Evolutionary conservation across 2,888 invertebrate genomes (phyloP).

Genomic region (Gerris lacustris): DNA sequence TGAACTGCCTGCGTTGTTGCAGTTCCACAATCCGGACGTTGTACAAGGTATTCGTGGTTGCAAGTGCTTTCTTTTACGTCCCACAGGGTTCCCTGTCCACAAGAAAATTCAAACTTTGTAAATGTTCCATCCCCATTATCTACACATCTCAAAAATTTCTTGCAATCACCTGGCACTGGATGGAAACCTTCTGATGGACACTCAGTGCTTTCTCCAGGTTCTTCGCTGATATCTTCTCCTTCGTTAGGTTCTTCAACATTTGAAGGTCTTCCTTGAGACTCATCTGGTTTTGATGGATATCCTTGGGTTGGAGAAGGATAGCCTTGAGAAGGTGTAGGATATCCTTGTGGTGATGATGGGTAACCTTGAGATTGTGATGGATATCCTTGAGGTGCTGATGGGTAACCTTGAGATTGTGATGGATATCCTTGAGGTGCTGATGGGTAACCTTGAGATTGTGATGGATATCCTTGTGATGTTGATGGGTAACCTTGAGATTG

Average conservation of each 20-base stretch:
- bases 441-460: constrained; percentile 16
- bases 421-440: constrained; percentile 12
- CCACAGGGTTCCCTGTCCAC: constrained; percentile 67
- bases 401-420: constrained; percentile 15
- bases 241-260: constrained; percentile 14
- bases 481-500: constrained; percentile 16
- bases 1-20: constrained; percentile 27
- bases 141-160: constrained; percentile 32
- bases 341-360: constrained; percentile 18
- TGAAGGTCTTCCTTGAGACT: constrained; percentile 13
- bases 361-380: constrained; percentile 8
- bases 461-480: constrained; percentile 12
- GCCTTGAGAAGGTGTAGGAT: constrained; percentile 11
- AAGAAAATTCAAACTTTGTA: constrained; percentile 55
- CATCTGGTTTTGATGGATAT: constrained; percentile 13
- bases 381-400: constrained; percentile 14
- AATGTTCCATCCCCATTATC: constrained; percentile 39
- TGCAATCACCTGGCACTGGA: constrained; percentile 31
- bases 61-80: constrained; percentile 54
- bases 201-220: constrained; percentile 17
- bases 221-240: constrained; percentile 8
- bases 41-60: constrained; percentile 54
- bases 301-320: constrained; percentile 6
- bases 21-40: constrained; percentile 29
- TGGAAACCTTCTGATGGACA: constrained; percentile 33